phyloP scores from a whole-genome alignment of 1,140 invertebrate species.

The Hetaerina americana region DNA sequence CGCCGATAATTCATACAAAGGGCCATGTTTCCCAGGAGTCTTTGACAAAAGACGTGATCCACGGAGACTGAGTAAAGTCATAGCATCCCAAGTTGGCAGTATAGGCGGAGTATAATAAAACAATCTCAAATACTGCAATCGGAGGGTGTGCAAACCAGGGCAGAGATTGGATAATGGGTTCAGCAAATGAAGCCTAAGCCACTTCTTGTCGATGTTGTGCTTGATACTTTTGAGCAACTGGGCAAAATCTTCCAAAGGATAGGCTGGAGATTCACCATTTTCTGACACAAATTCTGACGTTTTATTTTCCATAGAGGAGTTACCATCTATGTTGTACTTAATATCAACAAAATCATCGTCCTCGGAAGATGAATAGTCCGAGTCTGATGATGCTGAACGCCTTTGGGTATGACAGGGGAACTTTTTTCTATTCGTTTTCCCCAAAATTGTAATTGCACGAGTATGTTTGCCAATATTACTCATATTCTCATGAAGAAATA shows the following conservation, averaged over 20 bases:
- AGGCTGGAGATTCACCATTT: neutral
- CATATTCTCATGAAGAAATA: constrained; percentile 29
- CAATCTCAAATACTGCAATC: constrained; percentile 42
- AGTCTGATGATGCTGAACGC: constrained; percentile 23
- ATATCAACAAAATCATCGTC: neutral
- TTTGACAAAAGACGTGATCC: neutral
- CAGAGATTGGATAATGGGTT: constrained; percentile 17
- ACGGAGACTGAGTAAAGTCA: neutral
- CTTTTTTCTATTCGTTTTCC: constrained; percentile 30
- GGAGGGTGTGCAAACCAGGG: constrained; percentile 30
- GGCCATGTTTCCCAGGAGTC: neutral
- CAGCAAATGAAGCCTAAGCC: constrained; percentile 1
- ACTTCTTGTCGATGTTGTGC: neutral
- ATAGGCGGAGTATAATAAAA: constrained; percentile 11
- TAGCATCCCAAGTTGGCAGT: neutral
- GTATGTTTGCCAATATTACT: constrained; percentile 30
- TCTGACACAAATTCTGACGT: neutral
- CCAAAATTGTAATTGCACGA: constrained; percentile 29
- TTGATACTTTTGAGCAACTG: neutral
- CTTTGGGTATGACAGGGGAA: constrained; percentile 13
- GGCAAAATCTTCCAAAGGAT: neutral
- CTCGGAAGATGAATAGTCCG: constrained; percentile 20
- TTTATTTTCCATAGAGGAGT: neutral
- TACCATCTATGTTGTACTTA: neutral
- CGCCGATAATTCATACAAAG: constrained; percentile 6